Base-by-base conservation (phyloP, 2,888 invertebrate genomes). In the Incurvaria masculella region DNA sequence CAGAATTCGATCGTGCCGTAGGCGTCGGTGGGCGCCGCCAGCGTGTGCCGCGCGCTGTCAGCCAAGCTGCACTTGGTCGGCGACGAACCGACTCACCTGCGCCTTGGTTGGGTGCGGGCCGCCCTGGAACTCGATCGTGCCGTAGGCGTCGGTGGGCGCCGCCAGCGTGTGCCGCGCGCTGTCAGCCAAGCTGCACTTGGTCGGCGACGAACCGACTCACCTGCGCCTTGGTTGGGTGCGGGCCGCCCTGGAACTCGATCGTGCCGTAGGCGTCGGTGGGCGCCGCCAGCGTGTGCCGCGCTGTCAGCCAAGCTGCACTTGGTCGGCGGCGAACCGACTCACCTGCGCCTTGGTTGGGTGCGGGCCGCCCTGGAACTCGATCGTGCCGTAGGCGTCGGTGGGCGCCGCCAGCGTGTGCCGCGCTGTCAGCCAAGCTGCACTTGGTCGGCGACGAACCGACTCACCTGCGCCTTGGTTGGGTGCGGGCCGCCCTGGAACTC, bases 251-350 rank as follows among this genome's bases (percentile, higher is more conserved):
- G 71, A 99, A 99, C 74, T 98, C 97, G 55, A 99, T 89, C 45
- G 94, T 96, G 43, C 98, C 99, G 66, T 94, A 98, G 1, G 98
- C 96, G 69, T 99, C 96, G 1, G 98, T 98, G n/a, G 95, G 89
- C 45, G 86, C 85, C 1, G 89, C 75, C 52, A 88, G 84, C 4
- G 98, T 97, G 72, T 97, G 94, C 60, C 88, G 84, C 41, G 87
- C 85, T 1, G 94, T 91, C 53, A 87, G 81, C 97, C 97, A 97
- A 58, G 84, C 80, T 59, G 91, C 89, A 42, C 86, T 86, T 14
- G 80, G 74, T 14, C 80, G n/a, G n/a, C n/a, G n/a, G n/a, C n/a
- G n/a, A n/a, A n/a, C n/a, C n/a, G n/a, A n/a, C 61, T 63, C 68
- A 95, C 96, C 85, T 96, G 80, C 2, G 81, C 83, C 16, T 80